Conservation (phyloP, 2,888 invertebrate genomes). For the Lasioglossum oenotherae region DNA sequence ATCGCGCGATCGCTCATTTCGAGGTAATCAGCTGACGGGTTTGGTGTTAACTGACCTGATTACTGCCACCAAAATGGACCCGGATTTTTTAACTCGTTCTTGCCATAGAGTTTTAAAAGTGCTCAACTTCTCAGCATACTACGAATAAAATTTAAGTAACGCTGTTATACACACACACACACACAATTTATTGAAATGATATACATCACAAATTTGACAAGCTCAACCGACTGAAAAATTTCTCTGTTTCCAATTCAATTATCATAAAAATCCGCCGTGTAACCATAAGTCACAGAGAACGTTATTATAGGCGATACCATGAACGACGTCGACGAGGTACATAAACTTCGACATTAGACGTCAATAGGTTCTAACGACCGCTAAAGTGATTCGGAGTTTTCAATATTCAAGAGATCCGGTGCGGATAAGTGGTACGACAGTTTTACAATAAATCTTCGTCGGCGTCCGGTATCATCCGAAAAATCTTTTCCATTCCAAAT, state of each 20-base stretch:
- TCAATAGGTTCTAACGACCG: slow-evolving; percentile 37
- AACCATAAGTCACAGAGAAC: neutral
- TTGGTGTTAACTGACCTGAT: slow-evolving; percentile 27
- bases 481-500: slow-evolving; percentile 61
- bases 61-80: neutral
- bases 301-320: neutral
- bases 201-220: neutral
- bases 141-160: neutral
- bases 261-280: neutral
- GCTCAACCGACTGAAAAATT: neutral
- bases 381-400: slow-evolving; percentile 24
- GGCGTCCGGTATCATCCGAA: slow-evolving; percentile 47
- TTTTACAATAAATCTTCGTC: slow-evolving; percentile 59
- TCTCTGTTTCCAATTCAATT: neutral
- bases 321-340: neutral
- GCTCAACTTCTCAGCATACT: neutral
- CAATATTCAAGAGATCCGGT: slow-evolving; percentile 38
- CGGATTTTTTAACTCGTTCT: neutral
- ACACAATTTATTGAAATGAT: neutral
- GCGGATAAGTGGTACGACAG: slow-evolving; percentile 49
- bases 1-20: slow-evolving; percentile 9
- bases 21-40: slow-evolving; percentile 32
- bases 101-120: neutral
- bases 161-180: neutral
- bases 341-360: neutral